phyloP scores from a whole-genome alignment of 2,888 invertebrate species.

The Erebia epiphron region DNA sequence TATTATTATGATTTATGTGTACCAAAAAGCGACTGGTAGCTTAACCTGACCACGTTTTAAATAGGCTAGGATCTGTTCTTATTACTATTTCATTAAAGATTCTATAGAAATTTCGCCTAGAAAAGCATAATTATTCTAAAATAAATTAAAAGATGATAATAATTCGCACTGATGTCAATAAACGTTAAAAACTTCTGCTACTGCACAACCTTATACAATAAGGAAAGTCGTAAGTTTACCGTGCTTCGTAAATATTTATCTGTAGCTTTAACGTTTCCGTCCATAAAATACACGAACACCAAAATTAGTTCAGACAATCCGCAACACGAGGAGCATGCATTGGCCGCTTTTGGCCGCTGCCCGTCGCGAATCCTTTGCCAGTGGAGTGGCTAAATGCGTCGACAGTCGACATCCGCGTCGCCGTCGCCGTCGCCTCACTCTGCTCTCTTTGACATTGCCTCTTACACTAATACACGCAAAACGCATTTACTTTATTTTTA shows the following conservation, averaged over 20 bases:
- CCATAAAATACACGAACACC: conserved; percentile 49
- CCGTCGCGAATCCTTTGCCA: conserved; percentile 46
- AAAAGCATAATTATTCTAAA: too few species aligned
- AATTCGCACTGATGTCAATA: neutral
- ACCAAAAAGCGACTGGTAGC: too few species aligned
- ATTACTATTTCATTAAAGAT: too few species aligned
- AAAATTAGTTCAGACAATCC: conserved; percentile 66
- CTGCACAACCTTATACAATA: neutral
- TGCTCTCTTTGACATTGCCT: conserved; percentile 38
- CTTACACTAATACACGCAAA: conserved; percentile 35
- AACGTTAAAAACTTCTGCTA: neutral
- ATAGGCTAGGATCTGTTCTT: too few species aligned
- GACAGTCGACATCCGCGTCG: conserved; percentile 68
- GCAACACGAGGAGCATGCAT: conserved; percentile 53
- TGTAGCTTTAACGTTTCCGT: conserved; percentile 40
- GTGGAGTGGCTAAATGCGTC: conserved; percentile 58
- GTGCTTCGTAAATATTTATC: conserved; percentile 19
- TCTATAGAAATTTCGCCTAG: too few species aligned
- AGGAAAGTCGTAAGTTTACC: neutral
- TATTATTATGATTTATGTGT: too few species aligned
- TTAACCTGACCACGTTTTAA: too few species aligned
- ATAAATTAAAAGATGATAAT: neutral
- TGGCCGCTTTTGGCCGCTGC: conserved; percentile 16
- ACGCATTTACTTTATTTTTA: conserved; percentile 26
- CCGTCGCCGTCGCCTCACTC: conserved; percentile 46